Conservation (phyloP, 2,888 invertebrate species). For the Ischnus inquisitorius region DNA sequence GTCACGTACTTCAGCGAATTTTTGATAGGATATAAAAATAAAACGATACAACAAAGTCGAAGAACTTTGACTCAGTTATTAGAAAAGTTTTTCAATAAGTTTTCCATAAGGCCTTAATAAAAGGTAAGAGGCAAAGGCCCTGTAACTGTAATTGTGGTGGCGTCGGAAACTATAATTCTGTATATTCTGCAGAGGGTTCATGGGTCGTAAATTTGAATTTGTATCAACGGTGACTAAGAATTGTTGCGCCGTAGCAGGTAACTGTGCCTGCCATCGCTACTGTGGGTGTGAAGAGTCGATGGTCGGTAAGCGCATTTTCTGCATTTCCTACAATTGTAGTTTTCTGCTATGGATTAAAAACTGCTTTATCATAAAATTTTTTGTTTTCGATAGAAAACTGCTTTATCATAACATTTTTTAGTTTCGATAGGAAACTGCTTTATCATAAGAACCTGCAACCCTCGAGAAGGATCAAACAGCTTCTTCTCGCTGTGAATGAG, state of each 20-base stretch:
- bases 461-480: not conserved
- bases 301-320: not conserved
- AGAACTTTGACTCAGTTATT: constrained; percentile 6
- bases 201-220: not conserved
- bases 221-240: not conserved
- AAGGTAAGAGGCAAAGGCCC: not conserved
- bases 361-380: too few species aligned
- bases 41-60: not conserved
- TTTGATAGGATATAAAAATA: not conserved
- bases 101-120: not conserved
- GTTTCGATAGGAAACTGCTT: not conserved
- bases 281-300: not conserved
- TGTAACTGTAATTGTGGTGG: not conserved
- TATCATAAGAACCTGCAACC: not conserved
- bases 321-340: not conserved
- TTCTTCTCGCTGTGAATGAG: constrained; percentile 9
- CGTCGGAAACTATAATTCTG: not conserved
- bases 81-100: not conserved
- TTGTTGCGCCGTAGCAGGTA: not conserved
- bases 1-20: not conserved
- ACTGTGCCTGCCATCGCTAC: not conserved
- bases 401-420: not conserved
- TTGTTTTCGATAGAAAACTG: not conserved
- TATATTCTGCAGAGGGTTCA: not conserved
- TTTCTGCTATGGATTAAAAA: too few species aligned